Evolutionary conservation across 2,797 vertebrate genomes (phyloP).

Genomic region (Paramormyrops hopkinsi): DNA sequence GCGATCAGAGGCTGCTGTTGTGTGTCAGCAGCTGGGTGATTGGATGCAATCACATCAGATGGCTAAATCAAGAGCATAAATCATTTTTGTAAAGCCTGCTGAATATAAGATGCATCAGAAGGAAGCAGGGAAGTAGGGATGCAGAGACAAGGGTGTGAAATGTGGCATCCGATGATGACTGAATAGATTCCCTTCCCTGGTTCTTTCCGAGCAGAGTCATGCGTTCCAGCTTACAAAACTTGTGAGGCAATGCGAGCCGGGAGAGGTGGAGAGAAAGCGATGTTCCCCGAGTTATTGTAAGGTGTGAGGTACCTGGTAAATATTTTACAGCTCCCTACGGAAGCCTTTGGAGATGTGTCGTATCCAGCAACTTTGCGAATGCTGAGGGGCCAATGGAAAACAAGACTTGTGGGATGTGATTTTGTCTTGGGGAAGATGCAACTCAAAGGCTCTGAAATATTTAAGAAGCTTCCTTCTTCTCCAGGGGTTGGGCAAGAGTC

Average conservation of each 20-base stretch:
- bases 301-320: slow-evolving; percentile 26
- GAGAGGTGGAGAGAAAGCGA: slow-evolving; percentile 3
- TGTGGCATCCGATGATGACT: not conserved
- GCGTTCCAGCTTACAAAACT: not conserved
- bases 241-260: not conserved
- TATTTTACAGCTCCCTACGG: slow-evolving; percentile 34
- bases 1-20: not conserved
- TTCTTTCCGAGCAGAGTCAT: not conserved
- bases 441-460: not conserved
- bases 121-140: not conserved
- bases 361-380: not conserved
- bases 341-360: slow-evolving; percentile 23
- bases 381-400: slow-evolving; percentile 14
- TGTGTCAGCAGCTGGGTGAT: not conserved
- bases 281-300: slow-evolving; percentile 3
- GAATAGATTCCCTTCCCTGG: not conserved
- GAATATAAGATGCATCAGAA: not conserved
- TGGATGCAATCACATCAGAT: not conserved
- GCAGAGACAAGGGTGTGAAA: not conserved
- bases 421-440: not conserved
- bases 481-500: not conserved
- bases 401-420: not conserved
- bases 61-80: not conserved
- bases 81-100: not conserved
- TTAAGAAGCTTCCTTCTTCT: not conserved